phyloP scores from a whole-genome alignment of 2,888 invertebrate species.

The Hypsopygia costalis region DNA sequence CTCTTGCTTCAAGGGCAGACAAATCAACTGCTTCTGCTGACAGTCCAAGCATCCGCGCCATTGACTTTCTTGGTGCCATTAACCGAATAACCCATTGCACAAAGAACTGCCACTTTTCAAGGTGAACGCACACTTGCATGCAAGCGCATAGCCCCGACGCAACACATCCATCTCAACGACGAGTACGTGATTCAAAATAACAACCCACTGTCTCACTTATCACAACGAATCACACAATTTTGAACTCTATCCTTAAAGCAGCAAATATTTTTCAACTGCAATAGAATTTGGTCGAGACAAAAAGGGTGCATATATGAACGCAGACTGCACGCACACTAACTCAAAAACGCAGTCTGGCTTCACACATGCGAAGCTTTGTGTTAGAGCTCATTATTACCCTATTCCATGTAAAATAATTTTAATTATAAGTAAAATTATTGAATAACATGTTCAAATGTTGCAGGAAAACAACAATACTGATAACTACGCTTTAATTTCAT shows the following conservation, averaged over 20 bases:
- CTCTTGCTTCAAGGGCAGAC: constrained; percentile 2
- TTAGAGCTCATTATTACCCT: constrained; percentile 1
- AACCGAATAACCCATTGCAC: constrained; percentile 82
- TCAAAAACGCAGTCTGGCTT: constrained; percentile 58
- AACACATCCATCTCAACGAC: constrained; percentile 25
- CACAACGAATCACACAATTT: constrained; percentile 16
- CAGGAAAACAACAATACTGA: not conserved
- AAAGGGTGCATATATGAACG: constrained; percentile 62
- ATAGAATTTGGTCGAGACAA: constrained; percentile 44
- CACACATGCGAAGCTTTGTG: constrained; percentile 32
- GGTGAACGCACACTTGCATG: constrained; percentile 64
- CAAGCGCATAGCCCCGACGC: constrained; percentile 27
- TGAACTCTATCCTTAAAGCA: constrained; percentile 20
- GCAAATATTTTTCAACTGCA: constrained; percentile 21
- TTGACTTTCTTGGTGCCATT: constrained; percentile 79
- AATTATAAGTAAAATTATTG: constrained; percentile 2
- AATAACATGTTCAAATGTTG: not conserved
- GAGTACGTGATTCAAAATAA: constrained; percentile 69
- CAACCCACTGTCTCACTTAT: constrained; percentile 31
- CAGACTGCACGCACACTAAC: constrained; percentile 44
- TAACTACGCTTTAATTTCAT: not conserved
- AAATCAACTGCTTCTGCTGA: constrained; percentile 35
- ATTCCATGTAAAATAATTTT: not conserved
- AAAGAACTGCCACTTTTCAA: constrained; percentile 78
- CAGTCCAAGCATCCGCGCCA: constrained; percentile 72